Evolutionary conservation across 2,888 invertebrate genomes (phyloP).

Genomic region (Drosophila ezoana): DNA sequence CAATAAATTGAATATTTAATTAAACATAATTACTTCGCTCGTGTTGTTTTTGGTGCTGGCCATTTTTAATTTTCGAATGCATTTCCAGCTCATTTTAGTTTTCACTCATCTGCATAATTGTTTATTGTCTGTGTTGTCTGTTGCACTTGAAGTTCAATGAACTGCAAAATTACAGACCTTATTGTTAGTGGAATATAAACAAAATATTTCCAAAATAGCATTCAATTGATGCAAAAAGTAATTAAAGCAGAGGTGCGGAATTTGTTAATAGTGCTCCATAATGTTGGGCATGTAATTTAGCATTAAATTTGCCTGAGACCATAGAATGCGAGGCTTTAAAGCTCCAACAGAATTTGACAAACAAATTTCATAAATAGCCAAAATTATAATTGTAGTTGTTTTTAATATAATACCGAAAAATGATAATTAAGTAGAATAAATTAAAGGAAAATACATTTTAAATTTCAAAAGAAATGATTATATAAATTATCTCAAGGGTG

Average conservation of each 20-base stretch:
- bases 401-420: background rate
- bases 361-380: too few species aligned
- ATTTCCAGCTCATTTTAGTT: constrained; percentile 35
- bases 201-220: constrained; percentile 2
- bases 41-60: constrained; percentile 6
- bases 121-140: constrained; percentile 38
- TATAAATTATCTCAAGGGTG: background rate
- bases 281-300: background rate
- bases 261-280: background rate
- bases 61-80: constrained; percentile 6
- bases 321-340: too few species aligned
- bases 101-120: constrained; percentile 41
- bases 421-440: background rate
- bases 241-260: background rate
- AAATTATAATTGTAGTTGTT: too few species aligned
- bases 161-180: constrained; percentile 35
- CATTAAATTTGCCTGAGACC: background rate
- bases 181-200: constrained; percentile 9
- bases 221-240: background rate
- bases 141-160: constrained; percentile 51
- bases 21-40: constrained; percentile 41
- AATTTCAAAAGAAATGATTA: background rate
- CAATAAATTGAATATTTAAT: constrained; percentile 67
- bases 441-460: background rate
- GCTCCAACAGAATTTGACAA: too few species aligned